Percentiles rank a stretch among this genome's conserved stretches.
These are phyloP conservation scores for Elgonia sp. DNA, from an alignment of 2,888 invertebrate genomes.

Conservation along the genomic window DNA sequence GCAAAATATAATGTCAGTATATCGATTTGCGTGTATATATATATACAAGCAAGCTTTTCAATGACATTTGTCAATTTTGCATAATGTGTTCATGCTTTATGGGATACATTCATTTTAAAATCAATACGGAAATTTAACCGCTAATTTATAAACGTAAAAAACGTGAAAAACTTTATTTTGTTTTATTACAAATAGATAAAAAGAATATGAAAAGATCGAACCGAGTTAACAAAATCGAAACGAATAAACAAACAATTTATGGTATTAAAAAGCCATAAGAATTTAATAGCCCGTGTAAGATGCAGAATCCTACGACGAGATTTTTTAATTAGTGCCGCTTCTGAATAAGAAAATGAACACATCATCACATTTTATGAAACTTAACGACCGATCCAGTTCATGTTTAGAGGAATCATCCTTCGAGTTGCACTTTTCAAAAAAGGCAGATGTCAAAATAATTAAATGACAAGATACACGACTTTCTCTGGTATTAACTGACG, in stretches of 20 bases:
- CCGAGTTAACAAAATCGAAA: not conserved
- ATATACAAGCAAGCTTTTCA: conserved; percentile 53
- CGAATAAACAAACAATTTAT: conserved; percentile 51
- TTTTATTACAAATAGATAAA: conserved; percentile 4
- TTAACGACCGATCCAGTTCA: conserved; percentile 32
- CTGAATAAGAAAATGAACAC: conserved; percentile 60
- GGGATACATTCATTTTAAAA: conserved; percentile 79
- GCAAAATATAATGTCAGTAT: conserved; percentile 57
- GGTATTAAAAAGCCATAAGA: conserved; percentile 44
- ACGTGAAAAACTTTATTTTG: not conserved
- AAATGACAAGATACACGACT: conserved; percentile 6
- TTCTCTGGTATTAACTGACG: conserved; percentile 13
- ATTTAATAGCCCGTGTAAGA: conserved; percentile 48
- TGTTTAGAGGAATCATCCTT: not conserved
- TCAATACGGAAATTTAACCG: conserved; percentile 77
- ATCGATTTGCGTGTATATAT: conserved; percentile 59
- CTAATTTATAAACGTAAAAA: conserved; percentile 42
- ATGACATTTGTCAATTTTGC: conserved; percentile 67
- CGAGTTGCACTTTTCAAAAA: conserved; percentile 13
- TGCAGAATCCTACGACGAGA: conserved; percentile 11
- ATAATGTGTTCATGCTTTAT: conserved; percentile 60
- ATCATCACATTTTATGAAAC: conserved; percentile 52
- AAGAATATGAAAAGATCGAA: not conserved
- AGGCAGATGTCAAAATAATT: conserved; percentile 58
- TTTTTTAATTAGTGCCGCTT: conserved; percentile 62